Conservation (phyloP, 2,797 vertebrate genomes). For the Taenioides sp. region DNA sequence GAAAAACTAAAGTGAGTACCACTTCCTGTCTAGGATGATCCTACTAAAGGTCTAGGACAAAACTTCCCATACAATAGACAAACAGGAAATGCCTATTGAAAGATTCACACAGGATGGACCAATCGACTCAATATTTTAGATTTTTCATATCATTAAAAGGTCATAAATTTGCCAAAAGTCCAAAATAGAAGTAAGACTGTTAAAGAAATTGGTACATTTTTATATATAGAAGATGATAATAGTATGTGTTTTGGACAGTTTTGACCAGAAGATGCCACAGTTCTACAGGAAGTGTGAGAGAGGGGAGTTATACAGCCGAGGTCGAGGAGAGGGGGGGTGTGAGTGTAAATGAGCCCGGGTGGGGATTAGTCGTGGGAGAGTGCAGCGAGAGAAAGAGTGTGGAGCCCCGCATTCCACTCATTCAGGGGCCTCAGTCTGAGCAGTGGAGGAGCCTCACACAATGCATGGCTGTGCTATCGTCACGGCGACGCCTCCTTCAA, state of each 20-base stretch:
- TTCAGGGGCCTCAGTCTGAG: conserved; percentile 60
- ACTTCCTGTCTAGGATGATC: conserved; percentile 56
- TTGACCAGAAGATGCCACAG: conserved; percentile 35
- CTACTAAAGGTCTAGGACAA: conserved; percentile 24
- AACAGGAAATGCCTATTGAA: conserved; percentile 70
- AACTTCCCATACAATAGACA: conserved; percentile 50
- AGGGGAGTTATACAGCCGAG: conserved; percentile 14
- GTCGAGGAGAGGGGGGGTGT: conserved; percentile 43
- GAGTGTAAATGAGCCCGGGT: conserved; percentile 68
- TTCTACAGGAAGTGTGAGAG: conserved; percentile 6
- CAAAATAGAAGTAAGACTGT: not conserved
- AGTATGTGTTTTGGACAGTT: not conserved
- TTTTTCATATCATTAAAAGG: not conserved
- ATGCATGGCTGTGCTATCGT: conserved; percentile 68
- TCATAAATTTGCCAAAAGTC: not conserved
- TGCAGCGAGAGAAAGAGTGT: conserved; percentile 70
- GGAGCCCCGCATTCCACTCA: conserved; percentile 74
- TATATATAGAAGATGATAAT: not conserved
- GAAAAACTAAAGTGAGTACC: conserved; percentile 42
- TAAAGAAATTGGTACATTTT: not conserved
- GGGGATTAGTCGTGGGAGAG: conserved; percentile 78
- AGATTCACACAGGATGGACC: conserved; percentile 47
- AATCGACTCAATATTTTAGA: conserved; percentile 17
- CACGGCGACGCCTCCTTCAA: conserved; percentile 61
- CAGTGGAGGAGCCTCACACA: conserved; percentile 58